Base-by-base conservation (phyloP, 2,113 vertebrate genomes). In the Holacanthus passer region DNA sequence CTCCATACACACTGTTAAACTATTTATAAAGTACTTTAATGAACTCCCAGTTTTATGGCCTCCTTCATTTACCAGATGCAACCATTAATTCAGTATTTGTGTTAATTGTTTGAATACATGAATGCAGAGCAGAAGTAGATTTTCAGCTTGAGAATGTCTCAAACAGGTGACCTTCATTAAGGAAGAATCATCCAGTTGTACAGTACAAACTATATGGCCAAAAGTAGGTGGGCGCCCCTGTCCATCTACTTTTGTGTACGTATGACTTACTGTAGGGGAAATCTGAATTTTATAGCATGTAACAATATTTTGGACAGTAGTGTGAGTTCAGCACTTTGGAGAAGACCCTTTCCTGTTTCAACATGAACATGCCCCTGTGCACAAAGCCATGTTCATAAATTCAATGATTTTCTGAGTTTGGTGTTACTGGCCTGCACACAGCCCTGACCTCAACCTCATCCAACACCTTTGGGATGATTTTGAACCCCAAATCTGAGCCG, bases 21-120 rank as follows among this genome's bases (percentile, higher is more conserved):
- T 58, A 22, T 67, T 86, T 47, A 78, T 70, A 69, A 22, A 69
- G 69, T 19, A 27, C 20, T 71, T 66, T 64, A 32, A 71, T 60
- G 59, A 53, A 65, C 11, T 41, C 35, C 14, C n/a, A 13, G 11
- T 59, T 58, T 50, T 13, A 37, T 45, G 17, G 13, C 50, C 20
- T 72, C 20, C 35, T 2, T 63, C 31, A 59, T 80, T 41, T 83
- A 66, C 43, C 60, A 47, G 41, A 63, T 69, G 19, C 52, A 37
- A 62, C 58, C 35, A 52, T 53, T 59, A 48, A 70, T 2, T 31
- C 8, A 22, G 5, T 50, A 7, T 63, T 74, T 24, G 47, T 39
- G 24, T 1, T 32, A 35, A 69, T 63, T 62, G 35, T 74, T 31
- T 37, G 13, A 63, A 79, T 43, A 19, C 16, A 43, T 73, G 32